Evolutionary conservation across 2,888 invertebrate species (phyloP), one percentile per base, ranked within the genome.

Genomic region (Pedicia rivosa): DNA sequence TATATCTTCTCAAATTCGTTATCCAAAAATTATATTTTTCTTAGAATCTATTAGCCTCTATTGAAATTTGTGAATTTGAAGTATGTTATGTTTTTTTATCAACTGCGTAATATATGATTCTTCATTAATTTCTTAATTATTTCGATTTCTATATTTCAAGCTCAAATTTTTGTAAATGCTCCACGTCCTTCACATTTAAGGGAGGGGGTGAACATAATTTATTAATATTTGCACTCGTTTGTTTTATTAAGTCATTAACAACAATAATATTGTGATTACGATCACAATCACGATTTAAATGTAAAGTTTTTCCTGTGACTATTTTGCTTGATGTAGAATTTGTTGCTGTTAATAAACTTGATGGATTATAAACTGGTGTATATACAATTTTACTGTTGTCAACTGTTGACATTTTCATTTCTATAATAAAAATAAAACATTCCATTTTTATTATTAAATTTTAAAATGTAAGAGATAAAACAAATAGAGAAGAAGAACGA

Each of bases 161-260:
- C 58, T 76, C 74, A 64, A 77, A 77, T 56, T 70, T 68, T 60
- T 74, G 74, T 62, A 72, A 72, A 54, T 74, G 58, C 59, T 77
- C 77, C 52, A 76, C 77, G 63, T 78, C 79, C 70, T 76, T 71
- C 58, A 78, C 78, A 58, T 66, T 68, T 51, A 70, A 68, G 54
- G 73, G 69, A 54, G 63, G 63, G 59, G 64, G 56, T 52, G 66
- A 60, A 46, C 59, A 53, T 43, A 24, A 14, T 24, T 24, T 33
- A 14, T 13, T 31, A 17, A 15, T 33, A 14, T 33, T 22, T 22
- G 19, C 13, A 13, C 20, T 19, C 15, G 22, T 22, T 14, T 33
- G 7, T 2, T 22, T 22, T 13, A 13, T 32, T 22, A 9, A 14
- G 15, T 22, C 24, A 33, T 7, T 33, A 22, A 33, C 14, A 22